A percentile compares a stretch with the other conserved stretches of the same genome.
Evolutionary conservation across 2,797 vertebrate species (phyloP).

Genomic region (Liasis olivaceus): DNA sequence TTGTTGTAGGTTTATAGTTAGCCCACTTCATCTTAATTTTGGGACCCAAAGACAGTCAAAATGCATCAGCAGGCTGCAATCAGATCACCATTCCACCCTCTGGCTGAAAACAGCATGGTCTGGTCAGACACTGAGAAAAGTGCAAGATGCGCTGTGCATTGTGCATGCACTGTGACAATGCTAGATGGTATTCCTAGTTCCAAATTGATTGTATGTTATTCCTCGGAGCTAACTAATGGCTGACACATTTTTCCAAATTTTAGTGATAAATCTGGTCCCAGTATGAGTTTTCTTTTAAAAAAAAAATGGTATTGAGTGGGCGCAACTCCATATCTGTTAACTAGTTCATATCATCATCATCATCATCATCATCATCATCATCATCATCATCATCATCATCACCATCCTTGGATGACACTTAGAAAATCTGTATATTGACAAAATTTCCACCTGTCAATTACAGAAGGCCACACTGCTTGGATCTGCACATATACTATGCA

Average conservation of each 20-base stretch:
- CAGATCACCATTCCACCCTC: not conserved
- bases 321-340: too few species aligned
- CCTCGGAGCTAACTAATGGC: not conserved
- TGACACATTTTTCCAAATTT: not conserved
- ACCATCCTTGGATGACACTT: too few species aligned
- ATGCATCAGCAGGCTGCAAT: not conserved
- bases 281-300: not conserved
- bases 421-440: too few species aligned
- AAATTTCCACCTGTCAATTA: too few species aligned
- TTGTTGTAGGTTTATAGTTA: not conserved
- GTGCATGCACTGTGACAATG: not conserved
- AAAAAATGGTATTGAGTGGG: not conserved
- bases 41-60: not conserved
- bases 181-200: not conserved
- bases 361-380: too few species aligned
- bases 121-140: not conserved
- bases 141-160: too few species aligned
- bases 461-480: too few species aligned
- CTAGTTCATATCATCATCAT: too few species aligned
- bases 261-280: not conserved
- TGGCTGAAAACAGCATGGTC: not conserved
- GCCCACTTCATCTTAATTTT: not conserved
- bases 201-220: not conserved
- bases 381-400: too few species aligned
- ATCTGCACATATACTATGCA: too few species aligned